A percentile compares a stretch with the other conserved stretches of the same genome.
Evolutionary conservation across 2,888 invertebrate species (phyloP).

Genomic region (Perizoma affinitatum): DNA sequence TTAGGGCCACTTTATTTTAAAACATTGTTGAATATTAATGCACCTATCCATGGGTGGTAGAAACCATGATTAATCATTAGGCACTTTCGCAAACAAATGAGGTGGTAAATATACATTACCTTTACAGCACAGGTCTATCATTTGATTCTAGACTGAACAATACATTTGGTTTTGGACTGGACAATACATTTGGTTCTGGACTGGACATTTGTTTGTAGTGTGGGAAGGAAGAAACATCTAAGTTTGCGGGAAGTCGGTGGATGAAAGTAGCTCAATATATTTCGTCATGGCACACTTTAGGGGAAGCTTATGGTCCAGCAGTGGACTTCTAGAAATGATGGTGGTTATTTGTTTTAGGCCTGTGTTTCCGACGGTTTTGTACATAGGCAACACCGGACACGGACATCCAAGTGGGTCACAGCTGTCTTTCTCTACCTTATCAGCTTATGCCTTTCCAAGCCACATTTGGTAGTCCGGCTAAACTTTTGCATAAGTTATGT

Average conservation of each 20-base stretch:
- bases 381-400: not conserved
- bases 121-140: not conserved
- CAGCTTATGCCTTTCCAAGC: not conserved
- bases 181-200: not conserved
- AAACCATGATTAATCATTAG: conserved; percentile 10
- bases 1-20: conserved; percentile 8
- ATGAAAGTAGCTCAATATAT: no score
- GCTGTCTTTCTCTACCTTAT: not conserved
- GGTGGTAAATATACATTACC: conserved; percentile 2
- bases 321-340: no score
- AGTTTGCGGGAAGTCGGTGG: no score
- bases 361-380: not conserved
- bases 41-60: conserved; percentile 5
- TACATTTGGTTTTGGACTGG: not conserved
- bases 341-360: not conserved
- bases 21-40: conserved; percentile 17
- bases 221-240: no score
- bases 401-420: not conserved
- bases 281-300: no score
- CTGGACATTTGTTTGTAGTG: no score
- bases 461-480: no score
- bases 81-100: conserved; percentile 7
- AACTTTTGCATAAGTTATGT: no score
- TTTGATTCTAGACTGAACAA: not conserved
- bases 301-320: no score